These are phyloP conservation scores for Laterallus jamaicensis DNA, from an alignment of 2,113 vertebrate genomes.

Conservation along the genomic window DNA sequence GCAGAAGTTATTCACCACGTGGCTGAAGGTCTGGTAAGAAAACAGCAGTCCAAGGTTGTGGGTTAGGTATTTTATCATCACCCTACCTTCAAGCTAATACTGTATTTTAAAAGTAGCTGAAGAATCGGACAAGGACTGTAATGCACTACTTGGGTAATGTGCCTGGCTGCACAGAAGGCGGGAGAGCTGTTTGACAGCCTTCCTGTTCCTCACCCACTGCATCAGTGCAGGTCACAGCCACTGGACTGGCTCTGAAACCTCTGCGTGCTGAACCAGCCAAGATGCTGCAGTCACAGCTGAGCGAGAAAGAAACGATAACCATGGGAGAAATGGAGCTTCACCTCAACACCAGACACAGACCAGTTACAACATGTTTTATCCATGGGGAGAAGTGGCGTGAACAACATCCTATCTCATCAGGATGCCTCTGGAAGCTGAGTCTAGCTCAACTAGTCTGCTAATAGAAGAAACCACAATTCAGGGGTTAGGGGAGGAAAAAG, in stretches of 20 bases:
- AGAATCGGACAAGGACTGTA: not conserved
- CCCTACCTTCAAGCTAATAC: not conserved
- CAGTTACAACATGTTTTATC: not conserved
- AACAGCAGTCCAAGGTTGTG: not conserved
- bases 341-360: not conserved
- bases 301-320: not conserved
- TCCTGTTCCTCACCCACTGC: not conserved
- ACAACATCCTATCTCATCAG: not conserved
- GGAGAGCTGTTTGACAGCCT: not conserved
- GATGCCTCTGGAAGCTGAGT: not conserved
- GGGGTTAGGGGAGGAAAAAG: too few relatives aligned
- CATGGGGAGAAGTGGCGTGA: not conserved
- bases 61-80: not conserved
- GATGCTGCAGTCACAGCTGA: not conserved
- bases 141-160: not conserved
- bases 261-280: accelerated
- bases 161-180: not conserved
- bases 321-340: not conserved
- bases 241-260: not conserved
- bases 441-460: not conserved
- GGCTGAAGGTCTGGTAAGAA: not conserved
- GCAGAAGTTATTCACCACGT: not conserved
- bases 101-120: not conserved
- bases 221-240: too few relatives aligned
- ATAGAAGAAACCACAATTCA: not conserved